Evolutionary conservation across 1,140 invertebrate genomes (phyloP).

Genomic region (Pachypeltis micranthus): DNA sequence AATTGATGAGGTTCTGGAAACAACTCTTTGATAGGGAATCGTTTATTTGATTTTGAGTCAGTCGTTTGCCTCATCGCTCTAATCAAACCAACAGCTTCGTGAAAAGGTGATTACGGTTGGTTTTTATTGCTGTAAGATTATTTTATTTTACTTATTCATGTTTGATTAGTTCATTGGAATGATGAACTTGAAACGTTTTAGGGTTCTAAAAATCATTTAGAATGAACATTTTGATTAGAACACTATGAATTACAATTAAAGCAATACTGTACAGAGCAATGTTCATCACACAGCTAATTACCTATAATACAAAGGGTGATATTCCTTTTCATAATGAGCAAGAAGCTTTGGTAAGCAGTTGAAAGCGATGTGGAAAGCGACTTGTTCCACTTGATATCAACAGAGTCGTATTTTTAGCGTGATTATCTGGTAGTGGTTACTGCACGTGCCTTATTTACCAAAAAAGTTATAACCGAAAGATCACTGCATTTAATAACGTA

Average conservation of each 20-base stretch:
- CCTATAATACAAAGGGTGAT: no score
- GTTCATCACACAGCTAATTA: background rate
- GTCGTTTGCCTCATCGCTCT: background rate
- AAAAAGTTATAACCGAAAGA: no score
- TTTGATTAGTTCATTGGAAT: background rate
- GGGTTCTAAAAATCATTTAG: background rate
- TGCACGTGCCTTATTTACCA: no score
- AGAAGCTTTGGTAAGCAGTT: slow-evolving; percentile 22
- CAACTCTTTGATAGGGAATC: no score
- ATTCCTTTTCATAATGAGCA: no score
- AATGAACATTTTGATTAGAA: background rate
- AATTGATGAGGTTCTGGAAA: no score
- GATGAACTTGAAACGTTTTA: background rate
- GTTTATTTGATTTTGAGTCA: no score
- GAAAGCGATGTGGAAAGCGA: slow-evolving; percentile 20
- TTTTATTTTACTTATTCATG: no score
- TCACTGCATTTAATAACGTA: no score
- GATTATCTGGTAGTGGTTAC: no score
- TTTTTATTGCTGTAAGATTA: background rate
- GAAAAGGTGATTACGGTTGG: background rate
- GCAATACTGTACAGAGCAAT: slow-evolving; percentile 14
- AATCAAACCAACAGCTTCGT: background rate
- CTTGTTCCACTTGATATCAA: slow-evolving; percentile 3
- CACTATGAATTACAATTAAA: slow-evolving; percentile 4
- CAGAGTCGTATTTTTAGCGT: no score